A percentile compares a stretch with the other conserved stretches of the same genome.
These are phyloP conservation scores for Albula glossodonta DNA, from an alignment of 2,113 vertebrate genomes.

Conservation along the genomic window DNA sequence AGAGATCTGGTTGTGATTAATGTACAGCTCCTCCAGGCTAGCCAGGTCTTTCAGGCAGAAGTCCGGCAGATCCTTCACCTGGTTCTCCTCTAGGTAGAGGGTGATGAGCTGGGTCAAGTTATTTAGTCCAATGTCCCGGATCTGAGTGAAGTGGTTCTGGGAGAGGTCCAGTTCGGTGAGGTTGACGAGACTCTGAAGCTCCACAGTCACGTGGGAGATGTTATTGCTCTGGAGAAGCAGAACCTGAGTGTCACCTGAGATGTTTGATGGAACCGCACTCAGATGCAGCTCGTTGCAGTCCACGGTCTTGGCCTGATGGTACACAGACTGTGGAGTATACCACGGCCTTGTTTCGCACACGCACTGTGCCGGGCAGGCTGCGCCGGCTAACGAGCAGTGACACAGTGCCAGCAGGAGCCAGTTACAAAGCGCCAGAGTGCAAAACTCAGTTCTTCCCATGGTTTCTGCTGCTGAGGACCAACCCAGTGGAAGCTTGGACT, in stretches of 20 bases:
- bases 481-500: constrained; percentile 14
- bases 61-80: constrained; percentile 71
- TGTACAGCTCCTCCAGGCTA: constrained; percentile 78
- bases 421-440: constrained; percentile 32
- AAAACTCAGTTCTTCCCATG: constrained; percentile 48
- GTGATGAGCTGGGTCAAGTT: constrained; percentile 72
- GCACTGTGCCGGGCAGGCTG: constrained; percentile 73
- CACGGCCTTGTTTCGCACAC: constrained; percentile 80
- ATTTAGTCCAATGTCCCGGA: constrained; percentile 65
- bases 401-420: constrained; percentile 32
- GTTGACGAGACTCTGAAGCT: constrained; percentile 71
- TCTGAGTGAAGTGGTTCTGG: constrained; percentile 76
- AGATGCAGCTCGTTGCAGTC: constrained; percentile 80
- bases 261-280: constrained; percentile 61
- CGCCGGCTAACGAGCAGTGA: constrained; percentile 9
- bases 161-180: constrained; percentile 80
- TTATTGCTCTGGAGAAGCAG: constrained; percentile 80
- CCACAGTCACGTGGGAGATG: constrained; percentile 66
- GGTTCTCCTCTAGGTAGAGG: constrained; percentile 80
- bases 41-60: constrained; percentile 68
- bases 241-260: constrained; percentile 74
- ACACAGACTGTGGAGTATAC: constrained; percentile 79
- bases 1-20: constrained; percentile 79
- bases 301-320: constrained; percentile 75
- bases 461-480: constrained; percentile 34